A percentile compares a stretch with the other conserved stretches of the same genome.
Conservation (phyloP, 2,113 vertebrate genomes). For the Nettapus auritus region DNA sequence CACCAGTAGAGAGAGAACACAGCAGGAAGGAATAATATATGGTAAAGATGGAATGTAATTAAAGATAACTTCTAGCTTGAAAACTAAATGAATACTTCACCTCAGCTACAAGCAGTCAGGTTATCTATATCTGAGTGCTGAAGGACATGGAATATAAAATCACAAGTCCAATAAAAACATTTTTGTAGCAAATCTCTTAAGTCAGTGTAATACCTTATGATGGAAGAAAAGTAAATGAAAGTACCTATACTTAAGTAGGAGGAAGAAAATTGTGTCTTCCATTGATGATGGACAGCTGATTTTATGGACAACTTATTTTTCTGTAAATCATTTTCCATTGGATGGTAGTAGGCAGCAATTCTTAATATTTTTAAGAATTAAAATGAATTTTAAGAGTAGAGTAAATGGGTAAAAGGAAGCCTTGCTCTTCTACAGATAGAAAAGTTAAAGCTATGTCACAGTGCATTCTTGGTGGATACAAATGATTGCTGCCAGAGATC, state of each 20-base stretch:
- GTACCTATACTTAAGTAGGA: not conserved
- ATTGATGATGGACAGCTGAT: not conserved
- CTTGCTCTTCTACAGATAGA: not conserved
- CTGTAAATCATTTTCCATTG: not conserved
- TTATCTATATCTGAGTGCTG: not conserved
- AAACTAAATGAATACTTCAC: not conserved
- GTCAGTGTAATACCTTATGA: not conserved
- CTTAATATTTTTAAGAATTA: not conserved
- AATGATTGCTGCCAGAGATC: not conserved
- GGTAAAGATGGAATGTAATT: not conserved
- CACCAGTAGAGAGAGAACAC: not conserved
- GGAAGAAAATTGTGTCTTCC: not conserved
- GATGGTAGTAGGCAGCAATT: not conserved
- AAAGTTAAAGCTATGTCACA: not conserved
- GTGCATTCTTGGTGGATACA: not conserved
- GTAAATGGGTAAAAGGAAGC: not conserved
- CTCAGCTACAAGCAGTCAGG: not conserved
- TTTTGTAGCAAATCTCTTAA: not conserved
- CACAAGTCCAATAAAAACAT: not conserved
- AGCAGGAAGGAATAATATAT: not conserved
- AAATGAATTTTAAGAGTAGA: not conserved
- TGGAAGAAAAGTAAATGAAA: not conserved
- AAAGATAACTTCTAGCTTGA: not conserved
- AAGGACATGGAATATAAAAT: not conserved
- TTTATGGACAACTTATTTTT: not conserved